A percentile compares a stretch with the other conserved stretches of the same genome.
phyloP scores from a whole-genome alignment of 2,113 vertebrate species.

The Oreocharis arfaki region DNA sequence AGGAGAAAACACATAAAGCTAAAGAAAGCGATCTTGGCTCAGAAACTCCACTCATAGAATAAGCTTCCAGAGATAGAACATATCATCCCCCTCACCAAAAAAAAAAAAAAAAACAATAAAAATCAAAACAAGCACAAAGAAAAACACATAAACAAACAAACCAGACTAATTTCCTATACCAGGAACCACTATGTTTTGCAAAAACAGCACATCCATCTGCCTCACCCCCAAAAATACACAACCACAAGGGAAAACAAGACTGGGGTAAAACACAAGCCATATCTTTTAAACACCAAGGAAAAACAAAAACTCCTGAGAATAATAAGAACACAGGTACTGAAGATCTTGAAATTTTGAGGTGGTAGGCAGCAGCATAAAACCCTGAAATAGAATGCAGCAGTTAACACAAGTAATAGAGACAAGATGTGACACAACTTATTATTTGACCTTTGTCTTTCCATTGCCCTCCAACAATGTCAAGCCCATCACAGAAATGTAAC shows the following conservation, averaged over 20 bases:
- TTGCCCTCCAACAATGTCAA: rapidly evolving
- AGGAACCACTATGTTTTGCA: neutral
- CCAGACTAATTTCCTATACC: neutral
- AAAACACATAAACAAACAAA: neutral
- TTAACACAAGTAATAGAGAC: neutral
- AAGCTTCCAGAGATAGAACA: neutral
- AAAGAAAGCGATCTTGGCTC: neutral
- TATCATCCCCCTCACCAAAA: neutral
- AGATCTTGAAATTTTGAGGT: neutral
- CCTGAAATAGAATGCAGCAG: neutral
- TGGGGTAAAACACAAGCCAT: neutral
- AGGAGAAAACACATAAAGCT: neutral
- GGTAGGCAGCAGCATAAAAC: neutral
- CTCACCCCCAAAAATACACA: neutral
- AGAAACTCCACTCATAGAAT: neutral
- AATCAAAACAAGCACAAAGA: neutral
- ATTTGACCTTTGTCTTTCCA: neutral
- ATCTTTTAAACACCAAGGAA: neutral
- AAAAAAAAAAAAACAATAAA: neutral
- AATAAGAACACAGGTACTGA: neutral
- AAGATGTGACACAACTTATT: neutral
- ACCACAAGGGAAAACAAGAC: neutral
- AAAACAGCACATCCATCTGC: neutral
- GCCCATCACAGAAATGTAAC: neutral
- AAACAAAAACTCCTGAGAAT: neutral